Evolutionary conservation across 2,888 invertebrate species (phyloP), one percentile per base, ranked within the genome.

Genomic region (Chrysomela aeneicollis): DNA sequence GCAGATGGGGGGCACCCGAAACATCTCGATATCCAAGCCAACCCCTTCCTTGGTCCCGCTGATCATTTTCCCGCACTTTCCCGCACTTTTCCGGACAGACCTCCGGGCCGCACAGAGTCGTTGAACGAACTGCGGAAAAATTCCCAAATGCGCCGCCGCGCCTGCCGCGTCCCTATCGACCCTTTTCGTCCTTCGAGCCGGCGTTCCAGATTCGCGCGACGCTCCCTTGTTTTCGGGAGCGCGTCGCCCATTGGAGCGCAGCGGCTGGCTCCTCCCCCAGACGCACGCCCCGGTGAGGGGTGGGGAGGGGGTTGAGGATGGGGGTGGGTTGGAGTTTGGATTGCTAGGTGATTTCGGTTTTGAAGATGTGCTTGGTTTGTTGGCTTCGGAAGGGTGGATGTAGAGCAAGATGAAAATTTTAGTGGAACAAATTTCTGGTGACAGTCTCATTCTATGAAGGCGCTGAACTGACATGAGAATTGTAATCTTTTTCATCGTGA

Each of bases 1-100:
- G 78, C 89, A 88, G 76, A 91, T 90, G 74, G 90, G 90, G 68
- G 91, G 91, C 74, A 91, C 90, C 79, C 91, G 87, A 84, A 89
- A 86, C 79, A 86, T 85, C 76, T 86, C 84, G 60, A 82, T 81
- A 68, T 82, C 80, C 59, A 81, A 72, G 37, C 73, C 72, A 71
- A 61, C 78, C 74, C 71, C 77, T 74, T 74, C 80, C 75, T 76
- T 79, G 76, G 66, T 69, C 19, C 70, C 70, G 73, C 78, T 81
- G 72, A 82, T 82, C 82, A 82, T 81, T 59, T 72, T 46, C n/a
- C 26, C 54, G 59, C 59, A 46, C 62, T 46, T 59, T 52, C 26
- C 26, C 52, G 32, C 52, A 22, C 51, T 22, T 51, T 53, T 37
- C 18, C 52, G 53, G 42, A 54, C 55, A 17, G 52, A 52, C 49